Base-by-base conservation (phyloP, 1,140 invertebrate genomes). In the Drosophila auraria region DNA sequence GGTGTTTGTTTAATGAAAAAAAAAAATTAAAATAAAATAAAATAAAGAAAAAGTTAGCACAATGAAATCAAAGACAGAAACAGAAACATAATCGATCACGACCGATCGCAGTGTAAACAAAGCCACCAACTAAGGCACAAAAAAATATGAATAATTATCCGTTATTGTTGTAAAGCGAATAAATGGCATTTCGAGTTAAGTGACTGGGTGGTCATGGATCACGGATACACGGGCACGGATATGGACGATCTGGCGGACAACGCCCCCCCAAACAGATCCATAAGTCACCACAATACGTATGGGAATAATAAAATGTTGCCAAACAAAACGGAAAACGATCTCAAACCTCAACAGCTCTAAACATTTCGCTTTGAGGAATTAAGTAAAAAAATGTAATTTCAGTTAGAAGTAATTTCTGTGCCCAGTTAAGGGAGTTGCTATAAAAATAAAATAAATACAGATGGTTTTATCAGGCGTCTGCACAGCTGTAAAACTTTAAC, bases 31-130 rank as follows among this genome's bases (percentile, higher is more conserved):
- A 20, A 15, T n/a, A 27, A 7, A 20, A 7, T 36, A 36, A 20
- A 20, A 30, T 30, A 9, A 20, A 49, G 60, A 59, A 58, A 53
- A 38, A 36, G 14, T 61, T 23, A 40, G n/a, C 17, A 78, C 40
- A 72, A 54, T 44, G 11, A 63, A 49, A 45, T 15, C 36, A 49
- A 58, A 65, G 58, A 20, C 23, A 38, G 12, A 42, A 30, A 49
- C 6, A 59, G 68, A 69, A 61, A 79, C 44, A 64, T 90, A 84
- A 90, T 89, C 84, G 84, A 89, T 89, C 84, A 89, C 84, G 84
- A 89, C 82, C 66, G 78, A 87, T 87, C 84, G 45, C 74, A 47
- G 60, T 63, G 65, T 68, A 74, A 86, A 73, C 82, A 81, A 84
- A 77, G 60, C 63, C 58, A 49, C 45, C 60, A 49, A 69, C 71